Evolutionary conservation across 2,113 vertebrate species (phyloP).

Genomic region (Arvicanthis niloticus): DNA sequence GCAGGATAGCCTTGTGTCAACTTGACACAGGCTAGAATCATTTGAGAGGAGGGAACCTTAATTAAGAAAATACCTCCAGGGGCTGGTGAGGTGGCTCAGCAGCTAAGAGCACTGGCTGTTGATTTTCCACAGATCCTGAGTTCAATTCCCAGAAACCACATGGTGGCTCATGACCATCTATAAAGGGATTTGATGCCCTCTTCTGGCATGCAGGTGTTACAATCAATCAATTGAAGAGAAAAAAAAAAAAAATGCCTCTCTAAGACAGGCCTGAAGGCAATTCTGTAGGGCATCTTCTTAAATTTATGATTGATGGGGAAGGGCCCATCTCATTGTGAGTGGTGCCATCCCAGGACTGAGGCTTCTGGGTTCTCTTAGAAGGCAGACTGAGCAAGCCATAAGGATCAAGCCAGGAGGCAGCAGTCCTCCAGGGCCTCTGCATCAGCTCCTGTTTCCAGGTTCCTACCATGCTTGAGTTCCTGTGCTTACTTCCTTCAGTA

Average conservation of each 20-base stretch:
- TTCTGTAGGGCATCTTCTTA: background rate
- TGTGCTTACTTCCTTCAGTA: background rate
- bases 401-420: background rate
- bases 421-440: background rate
- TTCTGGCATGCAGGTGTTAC: background rate
- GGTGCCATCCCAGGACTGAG: background rate
- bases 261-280: background rate
- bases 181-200: background rate
- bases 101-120: background rate
- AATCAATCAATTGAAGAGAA: too few species aligned
- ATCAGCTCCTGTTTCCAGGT: background rate
- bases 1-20: background rate
- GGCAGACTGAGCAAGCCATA: background rate
- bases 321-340: background rate
- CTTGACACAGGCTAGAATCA: background rate
- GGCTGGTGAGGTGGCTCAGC: background rate
- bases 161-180: background rate
- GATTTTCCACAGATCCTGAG: background rate
- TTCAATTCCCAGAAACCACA: background rate
- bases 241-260: background rate
- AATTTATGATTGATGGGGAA: background rate
- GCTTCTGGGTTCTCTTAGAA: background rate
- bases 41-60: background rate
- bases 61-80: background rate
- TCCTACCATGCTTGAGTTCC: background rate